Conservation (phyloP, 92 coral and sea anemone species). For the Nematostella vectensis region DNA sequence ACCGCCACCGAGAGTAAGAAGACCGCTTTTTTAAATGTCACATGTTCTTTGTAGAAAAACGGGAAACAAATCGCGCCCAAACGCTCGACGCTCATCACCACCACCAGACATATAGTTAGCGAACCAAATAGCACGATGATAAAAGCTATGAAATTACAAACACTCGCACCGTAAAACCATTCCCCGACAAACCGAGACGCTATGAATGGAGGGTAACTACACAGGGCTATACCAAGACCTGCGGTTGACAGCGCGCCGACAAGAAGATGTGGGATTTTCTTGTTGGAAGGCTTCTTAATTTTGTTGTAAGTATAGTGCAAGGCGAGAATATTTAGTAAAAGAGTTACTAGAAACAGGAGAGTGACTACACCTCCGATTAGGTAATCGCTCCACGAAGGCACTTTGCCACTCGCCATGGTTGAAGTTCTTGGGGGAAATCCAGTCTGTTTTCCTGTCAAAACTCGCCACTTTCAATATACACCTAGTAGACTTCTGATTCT, state of each 20-base stretch:
- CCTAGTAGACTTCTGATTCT: too few species aligned
- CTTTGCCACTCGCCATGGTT: background rate
- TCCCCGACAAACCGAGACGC: conserved; percentile 70
- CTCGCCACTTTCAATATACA: too few species aligned
- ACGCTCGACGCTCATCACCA: conserved; percentile 72
- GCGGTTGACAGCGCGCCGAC: conserved; percentile 80
- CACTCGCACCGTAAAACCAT: conserved; percentile 53
- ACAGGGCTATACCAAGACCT: conserved; percentile 74
- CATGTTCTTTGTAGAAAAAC: conserved; percentile 72
- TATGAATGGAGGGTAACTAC: conserved; percentile 63
- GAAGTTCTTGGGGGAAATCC: too few species aligned
- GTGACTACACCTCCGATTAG: conserved; percentile 47
- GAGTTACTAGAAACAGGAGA: conserved; percentile 55
- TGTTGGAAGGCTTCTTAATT: conserved; percentile 75
- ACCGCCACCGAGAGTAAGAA: conserved; percentile 27
- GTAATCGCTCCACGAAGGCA: conserved; percentile 50
- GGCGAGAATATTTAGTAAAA: conserved; percentile 61
- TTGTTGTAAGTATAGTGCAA: conserved; percentile 73
- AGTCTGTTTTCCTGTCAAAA: too few species aligned
- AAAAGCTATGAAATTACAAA: conserved; percentile 67
- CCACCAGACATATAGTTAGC: conserved; percentile 72
- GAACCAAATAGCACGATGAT: conserved; percentile 70
- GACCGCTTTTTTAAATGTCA: conserved; percentile 59
- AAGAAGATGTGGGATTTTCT: conserved; percentile 76
- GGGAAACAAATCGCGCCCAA: conserved; percentile 79